Percentiles rank a stretch among this genome's conserved stretches.
Conservation (phyloP, 1,140 invertebrate genomes). For the Aphaenogaster floridana region DNA sequence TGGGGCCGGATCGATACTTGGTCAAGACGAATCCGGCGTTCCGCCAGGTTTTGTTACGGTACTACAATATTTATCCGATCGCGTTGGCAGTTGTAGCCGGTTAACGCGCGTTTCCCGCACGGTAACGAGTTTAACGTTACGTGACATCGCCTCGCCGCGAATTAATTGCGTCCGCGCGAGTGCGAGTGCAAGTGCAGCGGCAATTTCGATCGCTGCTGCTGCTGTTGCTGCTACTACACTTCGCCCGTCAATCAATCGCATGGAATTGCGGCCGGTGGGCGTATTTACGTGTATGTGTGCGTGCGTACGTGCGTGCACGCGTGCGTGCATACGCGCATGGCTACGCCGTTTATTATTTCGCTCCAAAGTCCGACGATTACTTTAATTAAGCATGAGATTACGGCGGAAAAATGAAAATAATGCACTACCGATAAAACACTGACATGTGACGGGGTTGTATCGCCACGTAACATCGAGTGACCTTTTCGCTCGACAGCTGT, state of each 20-base stretch:
- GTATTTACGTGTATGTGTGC: neutral
- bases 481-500: conserved; percentile 53
- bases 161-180: conserved; percentile 43
- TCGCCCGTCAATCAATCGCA: conserved; percentile 50
- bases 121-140: conserved; percentile 55
- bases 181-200: conserved; percentile 30
- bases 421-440: conserved; percentile 66
- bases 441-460: conserved; percentile 46
- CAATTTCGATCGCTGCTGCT: conserved; percentile 46
- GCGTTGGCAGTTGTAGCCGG: conserved; percentile 34
- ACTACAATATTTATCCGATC: conserved; percentile 50
- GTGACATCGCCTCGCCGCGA: conserved; percentile 48
- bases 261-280: conserved; percentile 34
- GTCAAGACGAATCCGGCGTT: conserved; percentile 25
- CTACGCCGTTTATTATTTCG: conserved; percentile 48
- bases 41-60: conserved; percentile 40
- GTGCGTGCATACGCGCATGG: neutral
- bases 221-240: conserved; percentile 19
- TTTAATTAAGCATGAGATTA: conserved; percentile 79
- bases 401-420: conserved; percentile 77
- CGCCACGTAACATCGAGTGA: conserved; percentile 52
- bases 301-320: neutral
- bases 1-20: neutral
- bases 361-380: conserved; percentile 78
- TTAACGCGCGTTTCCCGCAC: conserved; percentile 48